Conservation (phyloP, 2,888 invertebrate species). For the Heteropelma amictum region DNA sequence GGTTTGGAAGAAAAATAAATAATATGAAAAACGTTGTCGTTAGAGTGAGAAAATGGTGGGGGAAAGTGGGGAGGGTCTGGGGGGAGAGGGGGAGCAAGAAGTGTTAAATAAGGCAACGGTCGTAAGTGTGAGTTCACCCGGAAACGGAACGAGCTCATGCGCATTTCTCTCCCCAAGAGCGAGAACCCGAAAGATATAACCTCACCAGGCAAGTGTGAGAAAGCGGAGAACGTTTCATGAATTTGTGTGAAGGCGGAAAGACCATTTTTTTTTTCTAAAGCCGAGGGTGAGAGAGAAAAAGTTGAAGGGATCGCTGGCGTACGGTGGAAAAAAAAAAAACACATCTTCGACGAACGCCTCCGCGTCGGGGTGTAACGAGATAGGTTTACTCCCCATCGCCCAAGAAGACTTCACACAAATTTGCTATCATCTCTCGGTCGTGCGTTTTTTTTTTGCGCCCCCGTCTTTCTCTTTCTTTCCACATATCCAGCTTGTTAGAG, state of each 20-base stretch:
- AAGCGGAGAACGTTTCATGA: constrained; percentile 6
- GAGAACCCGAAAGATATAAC: constrained; percentile 7
- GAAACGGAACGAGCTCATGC: constrained; percentile 54
- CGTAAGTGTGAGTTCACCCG: constrained; percentile 59
- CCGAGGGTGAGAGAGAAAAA: constrained; percentile 33
- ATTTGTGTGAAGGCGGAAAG: constrained; percentile 1
- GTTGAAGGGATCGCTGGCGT: constrained; percentile 31
- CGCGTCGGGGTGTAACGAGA: constrained; percentile 60
- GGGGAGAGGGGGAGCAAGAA: constrained; percentile 58
- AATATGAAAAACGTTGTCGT: constrained; percentile 54
- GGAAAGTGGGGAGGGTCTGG: constrained; percentile 31
- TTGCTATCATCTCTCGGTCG: constrained; percentile 34
- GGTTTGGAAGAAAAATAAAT: constrained; percentile 45
- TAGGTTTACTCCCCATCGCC: constrained; percentile 52
- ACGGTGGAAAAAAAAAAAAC: constrained; percentile 38
- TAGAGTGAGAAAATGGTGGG: constrained; percentile 17
- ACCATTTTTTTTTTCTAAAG: too few relatives aligned
- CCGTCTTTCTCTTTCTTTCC: constrained; percentile 20
- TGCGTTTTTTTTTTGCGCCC: constrained; percentile 37
- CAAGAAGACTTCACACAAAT: constrained; percentile 61
- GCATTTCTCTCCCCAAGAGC: constrained; percentile 34
- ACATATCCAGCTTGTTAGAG: constrained; percentile 46
- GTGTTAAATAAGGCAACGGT: constrained; percentile 52
- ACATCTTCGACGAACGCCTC: constrained; percentile 56
- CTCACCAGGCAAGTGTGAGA: constrained; percentile 27